Evolutionary conservation across 1,140 invertebrate genomes (phyloP), one percentile per base, ranked within the genome.

Genomic region (Cherax quadricarinatus): DNA sequence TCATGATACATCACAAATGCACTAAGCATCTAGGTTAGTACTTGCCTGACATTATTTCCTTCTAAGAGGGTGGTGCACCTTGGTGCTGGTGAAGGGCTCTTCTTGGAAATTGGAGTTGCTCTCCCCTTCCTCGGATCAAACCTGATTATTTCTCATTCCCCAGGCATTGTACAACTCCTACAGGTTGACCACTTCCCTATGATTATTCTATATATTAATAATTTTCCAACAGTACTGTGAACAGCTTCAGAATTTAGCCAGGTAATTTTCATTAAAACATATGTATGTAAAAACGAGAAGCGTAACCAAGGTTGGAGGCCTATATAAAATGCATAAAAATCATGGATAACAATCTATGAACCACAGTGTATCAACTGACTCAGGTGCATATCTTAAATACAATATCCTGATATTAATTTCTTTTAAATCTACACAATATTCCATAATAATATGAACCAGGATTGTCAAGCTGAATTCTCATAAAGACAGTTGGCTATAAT

Each of bases 391-490:
- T 30, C 70, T 75, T 75, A n/a, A 12, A 75, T 75, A 75, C 70
- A 75, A 75, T 21, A 30, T 75, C 70, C 70, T 6, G 70, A 10
- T 75, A 75, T 75, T 24, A 75, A 30, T 75, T 75, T n/a, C 70
- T 75, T 75, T 75, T 75, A 75, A 75, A 75, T 75, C 70, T 75
- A 75, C 30, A 75, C 30, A 75, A 75, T 75, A n/a, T 75, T 75
- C 24, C 70, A 75, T 75, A 75, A 75, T 75, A 75, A 75, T 75
- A 75, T 75, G 49, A 91, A 86, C 84, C 48, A 80, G 85, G 90
- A 91, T 91, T 91, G 90, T 91, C 90, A 82, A 87, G 84, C 75
- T 91, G 78, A 79, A 79, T 79, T 66, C 70, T 86, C 83, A 86
- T 82, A 57, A 82, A 81, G 85, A 82, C 78, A 86, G 53, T 62